Percentiles rank a stretch among this genome's conserved stretches.
These are phyloP conservation scores for Caenorhabditis plicata DNA, from an alignment of 2,888 invertebrate species.

Conservation along the genomic window DNA sequence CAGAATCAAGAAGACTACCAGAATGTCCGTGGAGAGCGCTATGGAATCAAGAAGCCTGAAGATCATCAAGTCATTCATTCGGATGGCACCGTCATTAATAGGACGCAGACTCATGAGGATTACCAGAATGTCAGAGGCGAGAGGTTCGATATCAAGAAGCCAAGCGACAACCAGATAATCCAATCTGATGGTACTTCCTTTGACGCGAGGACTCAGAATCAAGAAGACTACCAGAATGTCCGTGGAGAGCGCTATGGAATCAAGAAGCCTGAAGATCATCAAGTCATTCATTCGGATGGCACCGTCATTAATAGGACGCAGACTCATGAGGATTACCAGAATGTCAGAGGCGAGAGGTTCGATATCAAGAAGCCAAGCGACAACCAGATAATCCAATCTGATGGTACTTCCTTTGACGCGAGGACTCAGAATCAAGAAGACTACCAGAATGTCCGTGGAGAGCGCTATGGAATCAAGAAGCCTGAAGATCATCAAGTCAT, in stretches of 20 bases:
- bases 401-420: neutral
- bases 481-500: neutral
- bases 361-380: neutral
- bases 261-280: neutral
- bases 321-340: conserved; percentile 1
- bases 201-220: conserved; percentile 1
- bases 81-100: neutral
- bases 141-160: neutral
- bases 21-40: conserved; percentile 1
- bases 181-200: neutral
- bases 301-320: neutral
- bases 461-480: neutral
- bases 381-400: neutral
- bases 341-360: neutral
- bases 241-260: neutral
- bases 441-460: neutral
- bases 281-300: neutral
- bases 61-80: neutral
- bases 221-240: conserved; percentile 2
- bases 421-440: conserved; percentile 5
- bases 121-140: neutral
- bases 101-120: conserved; percentile 4
- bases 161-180: neutral
- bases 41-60: neutral
- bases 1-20: conserved; percentile 6